phyloP scores from a whole-genome alignment of 2,888 invertebrate genomes.

The Homarus gammarus region DNA sequence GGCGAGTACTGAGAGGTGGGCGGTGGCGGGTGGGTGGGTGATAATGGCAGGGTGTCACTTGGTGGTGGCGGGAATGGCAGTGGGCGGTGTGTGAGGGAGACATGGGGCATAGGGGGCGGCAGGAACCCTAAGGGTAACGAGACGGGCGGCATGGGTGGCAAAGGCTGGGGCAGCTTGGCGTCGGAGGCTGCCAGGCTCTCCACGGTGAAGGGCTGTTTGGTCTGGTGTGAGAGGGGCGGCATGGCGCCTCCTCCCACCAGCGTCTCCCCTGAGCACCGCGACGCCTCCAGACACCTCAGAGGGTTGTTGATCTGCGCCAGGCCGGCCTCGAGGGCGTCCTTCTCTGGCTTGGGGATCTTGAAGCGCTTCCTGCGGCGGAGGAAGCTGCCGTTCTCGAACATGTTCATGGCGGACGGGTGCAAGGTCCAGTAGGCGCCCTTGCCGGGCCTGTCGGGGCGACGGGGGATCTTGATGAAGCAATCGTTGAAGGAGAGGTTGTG shows the following conservation, averaged over 20 bases:
- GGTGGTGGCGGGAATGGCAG: constrained; percentile 47
- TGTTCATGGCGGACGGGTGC: constrained; percentile 87
- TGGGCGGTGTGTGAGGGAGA: constrained; percentile 45
- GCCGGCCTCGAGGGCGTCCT: constrained; percentile 82
- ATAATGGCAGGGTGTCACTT: constrained; percentile 28
- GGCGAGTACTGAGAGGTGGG: constrained; percentile 45
- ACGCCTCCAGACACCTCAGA: constrained; percentile 60
- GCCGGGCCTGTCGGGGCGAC: constrained; percentile 88
- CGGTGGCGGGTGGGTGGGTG: constrained; percentile 49
- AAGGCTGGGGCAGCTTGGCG: constrained; percentile 60
- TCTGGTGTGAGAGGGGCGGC: constrained; percentile 36
- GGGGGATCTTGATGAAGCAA: constrained; percentile 95
- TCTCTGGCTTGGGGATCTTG: constrained; percentile 88
- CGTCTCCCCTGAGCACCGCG: constrained; percentile 71
- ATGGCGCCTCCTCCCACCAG: constrained; percentile 42
- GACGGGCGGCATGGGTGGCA: constrained; percentile 55
- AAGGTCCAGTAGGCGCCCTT: constrained; percentile 91
- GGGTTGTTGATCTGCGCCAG: constrained; percentile 80
- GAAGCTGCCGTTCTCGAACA: constrained; percentile 93
- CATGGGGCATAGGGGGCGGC: constrained; percentile 35
- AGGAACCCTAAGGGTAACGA: constrained; percentile 52
- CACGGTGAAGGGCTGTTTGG: constrained; percentile 66
- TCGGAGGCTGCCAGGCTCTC: constrained; percentile 73
- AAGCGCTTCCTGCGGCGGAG: constrained; percentile 89
- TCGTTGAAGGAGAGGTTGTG: constrained; percentile 98